These are phyloP conservation scores for Drosophila seclusa DNA, from an alignment of 2,888 invertebrate species.

Conservation along the genomic window DNA sequence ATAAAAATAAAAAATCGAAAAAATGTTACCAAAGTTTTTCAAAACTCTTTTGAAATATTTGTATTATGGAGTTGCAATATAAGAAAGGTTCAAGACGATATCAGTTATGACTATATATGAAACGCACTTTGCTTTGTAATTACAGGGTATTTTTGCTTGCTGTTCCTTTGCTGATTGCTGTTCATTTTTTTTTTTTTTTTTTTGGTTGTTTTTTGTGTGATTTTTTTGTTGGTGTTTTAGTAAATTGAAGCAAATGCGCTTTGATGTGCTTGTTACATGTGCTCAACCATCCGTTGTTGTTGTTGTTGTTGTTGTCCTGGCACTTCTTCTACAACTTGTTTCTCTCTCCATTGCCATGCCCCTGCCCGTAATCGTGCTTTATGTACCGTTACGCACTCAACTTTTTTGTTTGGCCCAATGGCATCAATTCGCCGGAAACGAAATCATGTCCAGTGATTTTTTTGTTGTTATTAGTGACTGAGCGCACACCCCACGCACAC, in stretches of 20 bases:
- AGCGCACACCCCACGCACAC: neutral
- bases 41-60: neutral
- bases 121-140: neutral
- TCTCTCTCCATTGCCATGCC: conserved; percentile 14
- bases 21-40: neutral
- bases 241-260: conserved; percentile 84
- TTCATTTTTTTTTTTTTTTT: conserved; percentile 13
- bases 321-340: conserved; percentile 6
- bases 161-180: too few species aligned
- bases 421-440: conserved; percentile 63
- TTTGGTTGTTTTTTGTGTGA: conserved; percentile 18
- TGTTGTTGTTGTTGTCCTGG: neutral
- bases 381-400: conserved; percentile 83
- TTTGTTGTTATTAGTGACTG: conserved; percentile 47
- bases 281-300: conserved; percentile 29
- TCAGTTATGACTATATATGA: neutral
- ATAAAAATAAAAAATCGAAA: neutral
- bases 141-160: conserved; percentile 14
- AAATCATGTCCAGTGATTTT: conserved; percentile 71
- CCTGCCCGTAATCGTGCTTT: conserved; percentile 82
- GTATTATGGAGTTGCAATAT: neutral
- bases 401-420: conserved; percentile 61
- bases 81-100: neutral
- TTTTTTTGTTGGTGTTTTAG: conserved; percentile 71
- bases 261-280: conserved; percentile 82